Percentiles rank a stretch among this genome's conserved stretches.
These are phyloP conservation scores for Hylaeus anthracinus DNA, from an alignment of 1,140 invertebrate genomes.

Conservation along the genomic window DNA sequence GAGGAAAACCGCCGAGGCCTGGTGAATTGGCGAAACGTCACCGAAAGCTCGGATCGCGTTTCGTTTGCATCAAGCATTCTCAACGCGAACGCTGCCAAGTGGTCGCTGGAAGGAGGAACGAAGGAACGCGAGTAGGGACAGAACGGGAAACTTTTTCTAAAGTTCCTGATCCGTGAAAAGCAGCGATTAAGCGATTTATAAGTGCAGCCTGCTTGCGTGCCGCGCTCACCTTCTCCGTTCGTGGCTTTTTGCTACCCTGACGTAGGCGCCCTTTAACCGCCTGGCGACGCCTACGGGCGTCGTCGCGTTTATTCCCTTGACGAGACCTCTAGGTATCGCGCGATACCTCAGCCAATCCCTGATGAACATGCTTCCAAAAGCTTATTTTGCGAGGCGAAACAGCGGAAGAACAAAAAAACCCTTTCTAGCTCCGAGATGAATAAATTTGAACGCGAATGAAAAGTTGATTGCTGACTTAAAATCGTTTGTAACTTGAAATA, in stretches of 20 bases:
- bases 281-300: slow-evolving; percentile 11
- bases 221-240: neutral
- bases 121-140: slow-evolving; percentile 14
- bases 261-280: slow-evolving; percentile 15
- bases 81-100: slow-evolving; percentile 39
- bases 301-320: slow-evolving; percentile 48
- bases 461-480: too few species aligned
- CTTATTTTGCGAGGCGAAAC: neutral
- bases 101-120: slow-evolving; percentile 8
- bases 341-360: slow-evolving; percentile 19
- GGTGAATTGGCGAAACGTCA: slow-evolving; percentile 25
- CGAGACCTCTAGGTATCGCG: slow-evolving; percentile 32
- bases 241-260: neutral
- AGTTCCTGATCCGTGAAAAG: slow-evolving; percentile 72
- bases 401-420: neutral
- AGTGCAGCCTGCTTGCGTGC: slow-evolving; percentile 44
- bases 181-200: slow-evolving; percentile 75
- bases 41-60: slow-evolving; percentile 46
- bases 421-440: too few species aligned
- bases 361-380: slow-evolving; percentile 1
- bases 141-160: slow-evolving; percentile 63
- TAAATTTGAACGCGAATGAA: too few species aligned
- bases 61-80: slow-evolving; percentile 68
- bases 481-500: too few species aligned
- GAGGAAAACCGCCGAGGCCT: slow-evolving; percentile 42